These are phyloP conservation scores for Tineola bisselliella DNA, from an alignment of 2,888 invertebrate species.

Conservation along the genomic window DNA sequence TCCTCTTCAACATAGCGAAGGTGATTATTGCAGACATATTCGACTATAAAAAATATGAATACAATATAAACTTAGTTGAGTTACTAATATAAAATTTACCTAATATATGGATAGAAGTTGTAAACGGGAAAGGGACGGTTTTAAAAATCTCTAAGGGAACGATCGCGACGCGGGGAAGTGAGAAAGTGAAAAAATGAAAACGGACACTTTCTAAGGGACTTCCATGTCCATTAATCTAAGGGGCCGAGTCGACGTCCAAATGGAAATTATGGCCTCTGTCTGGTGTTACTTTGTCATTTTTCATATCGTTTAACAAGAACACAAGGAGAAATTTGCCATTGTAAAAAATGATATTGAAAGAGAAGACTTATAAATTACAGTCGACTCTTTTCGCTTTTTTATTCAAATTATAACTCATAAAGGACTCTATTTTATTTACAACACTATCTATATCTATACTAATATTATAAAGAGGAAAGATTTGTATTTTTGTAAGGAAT, in stretches of 20 bases:
- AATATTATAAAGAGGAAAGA: too few species aligned
- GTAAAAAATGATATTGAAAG: not conserved
- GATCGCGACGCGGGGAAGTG: not conserved
- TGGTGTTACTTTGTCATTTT: slow-evolving; percentile 5
- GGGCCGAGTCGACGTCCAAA: not conserved
- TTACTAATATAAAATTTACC: not conserved
- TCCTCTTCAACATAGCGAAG: too few species aligned
- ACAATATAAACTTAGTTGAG: too few species aligned
- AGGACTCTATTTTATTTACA: too few species aligned
- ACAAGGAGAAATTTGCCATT: not conserved
- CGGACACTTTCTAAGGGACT: slow-evolving; percentile 7
- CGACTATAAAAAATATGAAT: too few species aligned
- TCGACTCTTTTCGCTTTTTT: not conserved
- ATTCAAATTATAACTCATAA: too few species aligned
- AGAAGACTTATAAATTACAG: not conserved
- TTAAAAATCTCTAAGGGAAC: not conserved
- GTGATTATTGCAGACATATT: too few species aligned
- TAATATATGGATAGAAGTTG: not conserved
- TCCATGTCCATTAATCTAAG: slow-evolving; percentile 10
- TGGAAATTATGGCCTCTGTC: slow-evolving; percentile 5
- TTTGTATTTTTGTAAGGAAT: too few species aligned
- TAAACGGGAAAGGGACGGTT: not conserved
- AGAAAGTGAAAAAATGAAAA: slow-evolving; percentile 12
- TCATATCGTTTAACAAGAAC: slow-evolving; percentile 6
- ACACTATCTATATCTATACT: too few species aligned